Evolutionary conservation across 1,140 invertebrate genomes (phyloP), one percentile per base, ranked within the genome.

Genomic region (Triops longicaudatus): DNA sequence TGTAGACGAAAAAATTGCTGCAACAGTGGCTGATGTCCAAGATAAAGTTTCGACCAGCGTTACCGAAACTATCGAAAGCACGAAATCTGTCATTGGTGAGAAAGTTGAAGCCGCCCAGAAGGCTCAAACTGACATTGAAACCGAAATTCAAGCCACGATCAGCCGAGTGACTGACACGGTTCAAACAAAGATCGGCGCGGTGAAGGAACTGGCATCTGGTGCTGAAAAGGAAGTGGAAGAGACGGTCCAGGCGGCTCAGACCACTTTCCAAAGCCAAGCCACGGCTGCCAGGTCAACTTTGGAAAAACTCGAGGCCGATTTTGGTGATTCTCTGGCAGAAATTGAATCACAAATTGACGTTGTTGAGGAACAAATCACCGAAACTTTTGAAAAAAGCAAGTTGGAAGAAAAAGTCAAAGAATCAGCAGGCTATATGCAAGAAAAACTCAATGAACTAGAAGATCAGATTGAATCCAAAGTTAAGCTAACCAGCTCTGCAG

Each of bases 51-150:
- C 50, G 0, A 77, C 79, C 0, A 81, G 79, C 63, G 79, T 74
- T 73, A 79, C 79, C 9, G 79, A 79, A 42, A 80, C 79, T 10
- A 79, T 77, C 0, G 77, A 80, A 10, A 81, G 80, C 1, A 82
- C 81, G 1, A 79, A 79, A 3, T 79, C 77, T 14, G 80, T 83
- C 0, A 78, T 85, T 2, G n/a, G 85, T 9, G 74, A 73, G 43
- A 76, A 78, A 37, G 73, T 78, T 78, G 31, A 76, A 7, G 26
- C 50, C 6, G 50, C n/a, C 0, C 50, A 63, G 7, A 17, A n/a
- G 22, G 50, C 17, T 17, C 50, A 63, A 17, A 63, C 50, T 17
- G n/a, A 63, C 17, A 63, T 63, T 22, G 50, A 63, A 63, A 63
- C 10, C 50, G 17, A 63, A 22, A 22, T 63, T 22, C 50, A 63